phyloP scores from a whole-genome alignment of 2,113 vertebrate species.

The Oryzias celebensis region DNA sequence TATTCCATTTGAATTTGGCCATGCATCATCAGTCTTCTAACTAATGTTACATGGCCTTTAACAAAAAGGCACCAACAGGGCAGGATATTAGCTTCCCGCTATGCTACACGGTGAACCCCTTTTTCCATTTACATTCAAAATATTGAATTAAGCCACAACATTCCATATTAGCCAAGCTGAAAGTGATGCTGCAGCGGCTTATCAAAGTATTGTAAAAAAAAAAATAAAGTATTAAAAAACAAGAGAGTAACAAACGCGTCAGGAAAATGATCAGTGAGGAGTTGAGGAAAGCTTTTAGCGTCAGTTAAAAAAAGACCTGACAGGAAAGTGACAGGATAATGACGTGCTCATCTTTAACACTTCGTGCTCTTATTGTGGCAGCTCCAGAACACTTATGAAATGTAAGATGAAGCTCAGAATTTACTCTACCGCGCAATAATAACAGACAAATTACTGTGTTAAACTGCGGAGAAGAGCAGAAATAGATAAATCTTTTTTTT shows the following conservation, averaged over 20 bases:
- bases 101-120: constrained; percentile 26
- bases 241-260: constrained; percentile 12
- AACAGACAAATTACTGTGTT: constrained; percentile 21
- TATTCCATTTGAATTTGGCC: constrained; percentile 55
- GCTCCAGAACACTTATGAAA: constrained; percentile 25
- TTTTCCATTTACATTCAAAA: constrained; percentile 52
- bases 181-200: constrained; percentile 59
- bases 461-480: constrained; percentile 7
- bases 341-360: constrained; percentile 32
- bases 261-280: constrained; percentile 37
- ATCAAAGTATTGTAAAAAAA: constrained; percentile 48
- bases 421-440: constrained; percentile 23
- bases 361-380: constrained; percentile 9
- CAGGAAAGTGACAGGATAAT: constrained; percentile 59
- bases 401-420: constrained; percentile 11
- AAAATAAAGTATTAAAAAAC: constrained; percentile 20
- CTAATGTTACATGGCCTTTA: constrained; percentile 28
- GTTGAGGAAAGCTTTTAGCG: constrained; percentile 64
- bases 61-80: constrained; percentile 31
- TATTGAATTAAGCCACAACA: constrained; percentile 58
- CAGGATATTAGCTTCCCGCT: constrained; percentile 38
- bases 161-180: constrained; percentile 47
- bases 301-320: constrained; percentile 29
- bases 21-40: constrained; percentile 33
- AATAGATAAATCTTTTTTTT: constrained; percentile 48